Conservation (phyloP, 37 sponge, comb jelly and placozoan genomes). For the Lycopodina hypogea region DNA sequence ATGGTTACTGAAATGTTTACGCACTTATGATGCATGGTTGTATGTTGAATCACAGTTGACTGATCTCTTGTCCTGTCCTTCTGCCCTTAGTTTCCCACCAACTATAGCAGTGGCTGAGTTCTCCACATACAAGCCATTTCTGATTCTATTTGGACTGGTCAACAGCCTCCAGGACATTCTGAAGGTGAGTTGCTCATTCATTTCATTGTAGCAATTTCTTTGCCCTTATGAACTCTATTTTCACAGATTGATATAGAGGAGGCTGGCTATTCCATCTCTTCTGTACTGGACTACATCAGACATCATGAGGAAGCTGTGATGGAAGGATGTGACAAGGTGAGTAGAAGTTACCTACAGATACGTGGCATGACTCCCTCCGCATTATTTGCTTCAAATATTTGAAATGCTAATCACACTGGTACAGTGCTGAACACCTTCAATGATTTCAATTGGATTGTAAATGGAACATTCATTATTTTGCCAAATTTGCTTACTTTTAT, state of each 20-base stretch:
- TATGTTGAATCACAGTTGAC: background rate
- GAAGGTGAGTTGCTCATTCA: slow-evolving; percentile 44
- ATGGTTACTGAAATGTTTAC: too few species aligned
- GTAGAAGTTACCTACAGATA: background rate
- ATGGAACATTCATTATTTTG: background rate
- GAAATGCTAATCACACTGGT: background rate
- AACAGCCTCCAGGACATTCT: slow-evolving; percentile 57
- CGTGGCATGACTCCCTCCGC: too few species aligned
- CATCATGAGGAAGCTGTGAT: slow-evolving; percentile 51
- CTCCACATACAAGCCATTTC: slow-evolving; percentile 70
- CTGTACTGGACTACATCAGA: slow-evolving; percentile 72
- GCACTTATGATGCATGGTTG: too few species aligned
- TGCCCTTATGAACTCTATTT: background rate
- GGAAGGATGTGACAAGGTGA: slow-evolving; percentile 79
- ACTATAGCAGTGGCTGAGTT: slow-evolving; percentile 49
- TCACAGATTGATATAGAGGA: background rate
- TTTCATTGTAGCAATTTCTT: background rate
- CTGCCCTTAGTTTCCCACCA: slow-evolving; percentile 55
- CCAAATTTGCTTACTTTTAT: background rate
- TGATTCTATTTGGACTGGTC: slow-evolving; percentile 74
- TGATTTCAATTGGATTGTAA: background rate
- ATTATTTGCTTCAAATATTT: background rate
- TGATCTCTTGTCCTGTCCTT: background rate
- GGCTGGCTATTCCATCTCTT: slow-evolving; percentile 11
- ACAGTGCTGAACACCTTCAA: background rate